Evolutionary conservation across 2,888 invertebrate genomes (phyloP).

Genomic region (Drosophila kambysellisi): DNA sequence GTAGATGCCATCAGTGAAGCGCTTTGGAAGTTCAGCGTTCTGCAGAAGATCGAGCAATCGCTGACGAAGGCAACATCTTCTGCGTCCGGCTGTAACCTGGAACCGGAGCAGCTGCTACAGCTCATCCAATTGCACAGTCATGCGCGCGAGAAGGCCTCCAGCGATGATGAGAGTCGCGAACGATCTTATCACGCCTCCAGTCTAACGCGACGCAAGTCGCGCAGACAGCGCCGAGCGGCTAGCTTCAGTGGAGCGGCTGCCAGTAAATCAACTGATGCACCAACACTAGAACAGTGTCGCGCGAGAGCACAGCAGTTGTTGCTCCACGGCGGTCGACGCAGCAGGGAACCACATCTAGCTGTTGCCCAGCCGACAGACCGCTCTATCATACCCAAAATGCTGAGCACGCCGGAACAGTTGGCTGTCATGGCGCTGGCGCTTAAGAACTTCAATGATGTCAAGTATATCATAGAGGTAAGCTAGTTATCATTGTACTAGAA

Average conservation of each 20-base stretch:
- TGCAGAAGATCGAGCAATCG: conserved; percentile 80
- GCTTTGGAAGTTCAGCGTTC: conserved; percentile 82
- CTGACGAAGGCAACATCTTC: conserved; percentile 49
- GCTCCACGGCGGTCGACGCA: conserved; percentile 12
- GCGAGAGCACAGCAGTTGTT: conserved; percentile 58
- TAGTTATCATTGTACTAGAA: background rate
- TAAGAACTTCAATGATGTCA: conserved; percentile 90
- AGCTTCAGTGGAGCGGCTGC: conserved; percentile 76
- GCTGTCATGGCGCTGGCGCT: conserved; percentile 91
- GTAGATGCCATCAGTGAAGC: conserved; percentile 82
- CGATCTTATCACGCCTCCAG: conserved; percentile 76
- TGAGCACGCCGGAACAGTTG: conserved; percentile 90
- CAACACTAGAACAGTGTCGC: conserved; percentile 55
- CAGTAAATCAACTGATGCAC: conserved; percentile 19
- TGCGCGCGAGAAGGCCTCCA: conserved; percentile 77
- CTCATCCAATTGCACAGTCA: conserved; percentile 80
- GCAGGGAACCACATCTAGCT: conserved; percentile 5
- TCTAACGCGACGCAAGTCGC: conserved; percentile 77
- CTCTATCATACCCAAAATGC: conserved; percentile 86
- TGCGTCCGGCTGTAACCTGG: conserved; percentile 63
- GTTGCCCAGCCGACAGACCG: conserved; percentile 53
- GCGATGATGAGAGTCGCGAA: conserved; percentile 83
- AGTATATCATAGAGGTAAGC: conserved; percentile 92
- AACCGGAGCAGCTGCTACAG: conserved; percentile 79
- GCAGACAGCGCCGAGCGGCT: conserved; percentile 76